Evolutionary conservation across 2,888 invertebrate genomes (phyloP).

Genomic region (Caradrina kadenii): DNA sequence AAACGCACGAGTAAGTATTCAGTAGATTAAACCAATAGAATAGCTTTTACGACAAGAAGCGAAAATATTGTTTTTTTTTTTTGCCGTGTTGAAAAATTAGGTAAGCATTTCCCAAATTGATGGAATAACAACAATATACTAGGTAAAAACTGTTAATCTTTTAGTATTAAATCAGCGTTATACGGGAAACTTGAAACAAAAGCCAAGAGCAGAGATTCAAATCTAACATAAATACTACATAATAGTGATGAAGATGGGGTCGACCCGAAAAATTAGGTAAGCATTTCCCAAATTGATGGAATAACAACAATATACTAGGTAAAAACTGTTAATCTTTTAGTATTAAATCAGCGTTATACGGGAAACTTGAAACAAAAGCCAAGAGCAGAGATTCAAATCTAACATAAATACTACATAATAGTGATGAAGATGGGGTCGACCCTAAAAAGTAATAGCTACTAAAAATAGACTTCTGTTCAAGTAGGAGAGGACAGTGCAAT

Average conservation of each 20-base stretch:
- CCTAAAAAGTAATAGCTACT: constrained; percentile 52
- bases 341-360: constrained; percentile 7
- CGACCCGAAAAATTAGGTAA: constrained; percentile 43
- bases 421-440: constrained; percentile 31
- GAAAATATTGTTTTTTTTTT: too few relatives aligned
- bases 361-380: constrained; percentile 12
- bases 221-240: constrained; percentile 29
- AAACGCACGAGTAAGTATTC: too few relatives aligned
- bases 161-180: constrained; percentile 2
- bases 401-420: constrained; percentile 24
- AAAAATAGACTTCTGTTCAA: constrained; percentile 51
- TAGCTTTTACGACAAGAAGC: too few relatives aligned
- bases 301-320: too few relatives aligned
- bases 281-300: too few relatives aligned
- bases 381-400: constrained; percentile 22
- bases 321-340: background rate
- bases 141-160: background rate
- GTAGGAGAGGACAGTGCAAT: constrained; percentile 19
- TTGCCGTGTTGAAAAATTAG: too few relatives aligned
- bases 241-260: constrained; percentile 28
- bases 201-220: constrained; percentile 12
- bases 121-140: too few relatives aligned
- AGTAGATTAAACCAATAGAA: too few relatives aligned
- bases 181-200: constrained; percentile 15
- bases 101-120: too few relatives aligned